Percentiles rank a stretch among this genome's conserved stretches.
phyloP scores from a whole-genome alignment of 2,113 vertebrate genomes.

The Boleophthalmus pectinirostris region DNA sequence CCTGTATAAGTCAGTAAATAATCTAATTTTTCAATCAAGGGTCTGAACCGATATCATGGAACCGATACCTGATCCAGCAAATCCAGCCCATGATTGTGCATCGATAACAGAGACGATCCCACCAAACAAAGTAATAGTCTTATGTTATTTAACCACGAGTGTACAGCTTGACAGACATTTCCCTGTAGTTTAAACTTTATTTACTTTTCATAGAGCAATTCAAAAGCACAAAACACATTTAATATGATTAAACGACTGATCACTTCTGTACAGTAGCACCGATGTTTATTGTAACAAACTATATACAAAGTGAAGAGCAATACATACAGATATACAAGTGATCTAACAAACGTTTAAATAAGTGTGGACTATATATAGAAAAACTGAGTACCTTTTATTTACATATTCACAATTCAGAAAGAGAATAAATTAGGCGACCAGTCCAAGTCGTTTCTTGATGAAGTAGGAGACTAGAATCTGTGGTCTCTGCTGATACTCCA shows the following conservation, averaged over 20 bases:
- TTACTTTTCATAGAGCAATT: neutral
- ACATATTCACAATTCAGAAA: conserved; percentile 49
- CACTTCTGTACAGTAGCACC: neutral
- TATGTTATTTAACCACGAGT: too few relatives aligned
- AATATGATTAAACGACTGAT: neutral
- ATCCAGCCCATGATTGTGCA: too few relatives aligned
- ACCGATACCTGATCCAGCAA: too few relatives aligned
- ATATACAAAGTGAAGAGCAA: neutral
- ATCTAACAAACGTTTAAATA: conserved; percentile 48
- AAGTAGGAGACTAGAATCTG: conserved; percentile 83
- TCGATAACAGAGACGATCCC: too few relatives aligned
- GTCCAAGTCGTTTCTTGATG: conserved; percentile 81
- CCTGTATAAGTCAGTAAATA: too few relatives aligned
- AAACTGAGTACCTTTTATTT: conserved; percentile 45
- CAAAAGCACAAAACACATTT: neutral
- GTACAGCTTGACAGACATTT: neutral
- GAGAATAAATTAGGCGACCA: conserved; percentile 35
- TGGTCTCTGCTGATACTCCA: conserved; percentile 83
- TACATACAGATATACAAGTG: conserved; percentile 19
- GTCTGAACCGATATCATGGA: too few relatives aligned
- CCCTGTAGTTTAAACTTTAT: neutral
- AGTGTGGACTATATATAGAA: conserved; percentile 44
- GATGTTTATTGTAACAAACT: neutral
- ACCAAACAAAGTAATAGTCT: too few relatives aligned
- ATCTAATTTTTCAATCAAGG: too few relatives aligned